A percentile compares a stretch with the other conserved stretches of the same genome.
Conservation (phyloP, 2,888 invertebrate species). For the Drosophila prolongata region DNA sequence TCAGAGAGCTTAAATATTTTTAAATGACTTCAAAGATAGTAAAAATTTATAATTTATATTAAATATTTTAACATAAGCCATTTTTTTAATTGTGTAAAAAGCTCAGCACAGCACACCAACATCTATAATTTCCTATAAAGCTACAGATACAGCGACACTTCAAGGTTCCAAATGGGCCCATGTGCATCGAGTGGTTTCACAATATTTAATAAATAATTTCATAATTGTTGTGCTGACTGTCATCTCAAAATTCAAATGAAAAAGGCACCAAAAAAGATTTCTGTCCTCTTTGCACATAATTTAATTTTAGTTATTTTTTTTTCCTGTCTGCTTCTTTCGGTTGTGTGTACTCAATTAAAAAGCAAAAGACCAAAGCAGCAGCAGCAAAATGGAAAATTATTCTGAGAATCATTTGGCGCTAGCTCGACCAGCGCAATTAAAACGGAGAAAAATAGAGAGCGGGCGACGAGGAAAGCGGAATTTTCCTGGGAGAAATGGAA, state of each 20-base stretch:
- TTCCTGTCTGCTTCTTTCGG: conserved; percentile 12
- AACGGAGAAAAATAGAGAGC: conserved; percentile 30
- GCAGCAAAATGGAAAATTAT: conserved; percentile 71
- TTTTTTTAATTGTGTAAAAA: conserved; percentile 2
- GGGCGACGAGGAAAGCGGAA: conserved; percentile 21
- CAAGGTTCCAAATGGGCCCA: conserved; percentile 47
- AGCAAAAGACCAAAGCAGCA: conserved; percentile 54
- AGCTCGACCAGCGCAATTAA: conserved; percentile 70
- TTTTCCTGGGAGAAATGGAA: conserved; percentile 26
- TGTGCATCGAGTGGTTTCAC: conserved; percentile 76
- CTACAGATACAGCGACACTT: conserved; percentile 36
- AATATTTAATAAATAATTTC: conserved; percentile 82
- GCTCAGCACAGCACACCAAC: conserved; percentile 19
- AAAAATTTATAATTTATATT: too few relatives aligned
- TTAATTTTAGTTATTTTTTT: conserved; percentile 69
- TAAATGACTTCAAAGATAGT: too few relatives aligned
- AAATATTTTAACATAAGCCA: too few relatives aligned
- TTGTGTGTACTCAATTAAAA: conserved; percentile 77
- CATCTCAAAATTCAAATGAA: conserved; percentile 68
- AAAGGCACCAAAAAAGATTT: conserved; percentile 55
- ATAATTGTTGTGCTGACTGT: conserved; percentile 78
- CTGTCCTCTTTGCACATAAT: conserved; percentile 66
- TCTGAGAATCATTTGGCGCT: conserved; percentile 72
- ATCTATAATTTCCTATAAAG: conserved; percentile 3
- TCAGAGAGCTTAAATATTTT: too few relatives aligned